A percentile compares a stretch with the other conserved stretches of the same genome.
These are phyloP conservation scores for Xestia rhomboidea DNA, from an alignment of 2,888 invertebrate genomes.

Conservation along the genomic window DNA sequence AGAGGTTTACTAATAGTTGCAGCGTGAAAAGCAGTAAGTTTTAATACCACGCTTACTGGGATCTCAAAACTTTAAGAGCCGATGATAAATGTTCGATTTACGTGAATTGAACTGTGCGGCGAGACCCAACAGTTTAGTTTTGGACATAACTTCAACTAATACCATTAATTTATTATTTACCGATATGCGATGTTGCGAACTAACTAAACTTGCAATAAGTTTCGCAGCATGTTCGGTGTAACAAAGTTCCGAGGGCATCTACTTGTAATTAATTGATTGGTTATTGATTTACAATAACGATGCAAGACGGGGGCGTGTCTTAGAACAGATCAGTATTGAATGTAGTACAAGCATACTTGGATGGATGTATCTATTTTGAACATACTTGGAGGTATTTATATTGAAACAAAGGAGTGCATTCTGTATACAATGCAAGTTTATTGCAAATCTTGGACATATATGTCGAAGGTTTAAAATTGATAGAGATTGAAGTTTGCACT, in stretches of 20 bases:
- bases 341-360: not conserved
- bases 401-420: slow-evolving; percentile 13
- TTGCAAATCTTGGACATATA: not conserved
- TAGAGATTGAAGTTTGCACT: not conserved
- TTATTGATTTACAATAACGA: slow-evolving; percentile 32
- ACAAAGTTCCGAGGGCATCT: slow-evolving; percentile 44
- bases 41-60: slow-evolving; percentile 22
- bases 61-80: slow-evolving; percentile 26
- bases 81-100: slow-evolving; percentile 49
- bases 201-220: slow-evolving; percentile 58
- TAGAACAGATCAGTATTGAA: slow-evolving; percentile 6
- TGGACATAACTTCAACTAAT: slow-evolving; percentile 48
- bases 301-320: slow-evolving; percentile 6
- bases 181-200: slow-evolving; percentile 49
- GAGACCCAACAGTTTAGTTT: slow-evolving; percentile 39
- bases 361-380: not conserved
- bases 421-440: not conserved
- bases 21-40: slow-evolving; percentile 14
- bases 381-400: not conserved
- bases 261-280: slow-evolving; percentile 54
- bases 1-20: slow-evolving; percentile 1
- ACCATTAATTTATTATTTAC: slow-evolving; percentile 58
- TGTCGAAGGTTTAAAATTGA: not conserved
- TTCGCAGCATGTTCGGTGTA: slow-evolving; percentile 47
- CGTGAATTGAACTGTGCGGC: slow-evolving; percentile 36